Base-by-base conservation (phyloP, 2,888 invertebrate species). In the Hirtodrosophila cameraria region DNA sequence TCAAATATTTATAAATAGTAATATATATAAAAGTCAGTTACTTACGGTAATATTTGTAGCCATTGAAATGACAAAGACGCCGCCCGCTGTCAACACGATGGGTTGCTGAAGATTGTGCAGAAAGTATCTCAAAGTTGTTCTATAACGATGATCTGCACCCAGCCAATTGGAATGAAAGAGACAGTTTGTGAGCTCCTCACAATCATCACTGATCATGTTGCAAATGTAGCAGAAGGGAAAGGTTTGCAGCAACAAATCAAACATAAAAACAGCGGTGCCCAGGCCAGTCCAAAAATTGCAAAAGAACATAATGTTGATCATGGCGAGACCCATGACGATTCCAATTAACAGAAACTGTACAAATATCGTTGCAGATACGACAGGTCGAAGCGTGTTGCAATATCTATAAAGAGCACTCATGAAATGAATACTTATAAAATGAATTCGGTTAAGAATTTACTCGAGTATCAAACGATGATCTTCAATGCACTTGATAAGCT, bases 141-240 rank as follows among this genome's bases (percentile, higher is more conserved):
- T 68, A 33, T 81, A 81, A 2, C 45, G 43, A 2, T 50, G 68
- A 50, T 53, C 6, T 1, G 86, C 82, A 3, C 8, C 7, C 1
- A 50, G 31, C 81, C 81, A 81, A 42, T 81, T 62, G 2, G 81
- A 84, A 9, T 81, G 75, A 13, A 81, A 86, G 3, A 86, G 55
- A 7, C 48, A 25, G 3, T 69, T 12, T 0, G 83, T 18, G 0
- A 85, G 53, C 0, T 75, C 52, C 1, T 39, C 52, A 11, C 68
- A 65, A 12, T 81, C 81, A 1, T 53, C 42, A 3, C 54, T 23
- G 1, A 81, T 42, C 31, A 59, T 7, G 3, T 83, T 65, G 58
- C 81, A 86, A 8, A 83, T 28, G 12, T 68, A 81, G 50, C 86
- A 76, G 7, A 81, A 63, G n/a, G 81, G 86, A 35, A 74, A 86